Evolutionary conservation across 2,113 vertebrate species (phyloP).

Genomic region (Catharus fuscescens): DNA sequence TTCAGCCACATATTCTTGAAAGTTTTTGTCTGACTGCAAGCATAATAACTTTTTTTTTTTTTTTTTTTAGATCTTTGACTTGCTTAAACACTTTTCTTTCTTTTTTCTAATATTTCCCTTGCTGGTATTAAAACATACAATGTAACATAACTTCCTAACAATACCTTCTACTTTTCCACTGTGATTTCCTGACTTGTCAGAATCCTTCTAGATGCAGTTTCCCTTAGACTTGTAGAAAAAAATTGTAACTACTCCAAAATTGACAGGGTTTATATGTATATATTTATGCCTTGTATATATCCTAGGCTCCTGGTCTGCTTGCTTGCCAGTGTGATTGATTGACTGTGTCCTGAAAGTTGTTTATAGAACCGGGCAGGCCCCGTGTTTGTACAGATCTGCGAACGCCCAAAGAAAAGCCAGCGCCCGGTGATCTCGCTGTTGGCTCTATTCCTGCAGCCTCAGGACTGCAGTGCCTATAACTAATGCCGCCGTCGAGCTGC

Average conservation of each 20-base stretch:
- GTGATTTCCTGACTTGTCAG: background rate
- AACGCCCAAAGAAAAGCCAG: background rate
- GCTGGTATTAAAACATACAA: background rate
- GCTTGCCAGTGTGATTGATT: background rate
- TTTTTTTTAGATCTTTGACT: background rate
- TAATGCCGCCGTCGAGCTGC: background rate
- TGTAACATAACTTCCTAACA: background rate
- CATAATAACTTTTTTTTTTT: too few relatives aligned
- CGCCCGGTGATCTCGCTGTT: background rate
- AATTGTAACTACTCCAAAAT: background rate
- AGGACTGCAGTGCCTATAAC: fast-evolving
- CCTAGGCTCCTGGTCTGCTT: background rate
- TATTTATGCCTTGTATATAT: constrained; percentile 15
- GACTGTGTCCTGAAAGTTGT: background rate
- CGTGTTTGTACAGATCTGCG: background rate
- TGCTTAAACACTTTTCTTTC: background rate
- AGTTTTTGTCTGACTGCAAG: background rate
- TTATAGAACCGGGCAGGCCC: background rate
- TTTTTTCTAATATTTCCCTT: background rate
- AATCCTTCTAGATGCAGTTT: background rate
- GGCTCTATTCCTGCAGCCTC: background rate
- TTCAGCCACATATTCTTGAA: background rate
- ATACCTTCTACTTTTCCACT: background rate
- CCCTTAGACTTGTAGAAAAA: background rate
- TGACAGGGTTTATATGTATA: background rate